These are phyloP conservation scores for Glossosoma conforme DNA, from an alignment of 1,140 invertebrate genomes.

Conservation along the genomic window DNA sequence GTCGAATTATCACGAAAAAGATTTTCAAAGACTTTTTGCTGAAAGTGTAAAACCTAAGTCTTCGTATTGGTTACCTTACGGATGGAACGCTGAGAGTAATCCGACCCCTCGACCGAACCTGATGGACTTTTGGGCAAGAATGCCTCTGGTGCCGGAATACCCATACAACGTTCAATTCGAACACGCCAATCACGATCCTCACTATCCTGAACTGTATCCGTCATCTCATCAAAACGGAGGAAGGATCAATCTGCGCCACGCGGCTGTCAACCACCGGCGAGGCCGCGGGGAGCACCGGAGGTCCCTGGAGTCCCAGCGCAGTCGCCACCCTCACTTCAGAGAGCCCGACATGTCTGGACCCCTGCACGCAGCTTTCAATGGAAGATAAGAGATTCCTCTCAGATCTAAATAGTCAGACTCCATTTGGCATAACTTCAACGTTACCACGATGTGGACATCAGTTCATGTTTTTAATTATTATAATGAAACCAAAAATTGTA, in stretches of 20 bases:
- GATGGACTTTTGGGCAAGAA: constrained; percentile 18
- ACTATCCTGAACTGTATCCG: constrained; percentile 15
- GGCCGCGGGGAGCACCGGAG: constrained; percentile 17
- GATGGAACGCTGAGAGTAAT: constrained; percentile 14
- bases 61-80: constrained; percentile 14
- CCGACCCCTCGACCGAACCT: constrained; percentile 15
- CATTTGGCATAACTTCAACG: constrained; percentile 14
- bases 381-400: constrained; percentile 15
- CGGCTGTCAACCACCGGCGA: constrained; percentile 20
- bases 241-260: constrained; percentile 22
- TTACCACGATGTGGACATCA: constrained; percentile 28
- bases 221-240: constrained; percentile 13
- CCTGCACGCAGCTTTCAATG: constrained; percentile 7
- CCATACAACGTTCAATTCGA: constrained; percentile 18
- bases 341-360: constrained; percentile 12
- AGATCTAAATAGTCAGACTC: constrained; percentile 2
- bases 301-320: constrained; percentile 18
- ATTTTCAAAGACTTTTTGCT: not conserved
- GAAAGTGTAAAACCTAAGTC: not conserved
- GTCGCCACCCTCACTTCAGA: constrained; percentile 26
- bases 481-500: constrained; percentile 30
- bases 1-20: constrained; percentile 1
- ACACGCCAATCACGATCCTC: constrained; percentile 12
- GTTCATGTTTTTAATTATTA: constrained; percentile 24
- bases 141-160: constrained; percentile 17